Base-by-base conservation (phyloP, 2,888 invertebrate genomes). In the Cabera pusaria region DNA sequence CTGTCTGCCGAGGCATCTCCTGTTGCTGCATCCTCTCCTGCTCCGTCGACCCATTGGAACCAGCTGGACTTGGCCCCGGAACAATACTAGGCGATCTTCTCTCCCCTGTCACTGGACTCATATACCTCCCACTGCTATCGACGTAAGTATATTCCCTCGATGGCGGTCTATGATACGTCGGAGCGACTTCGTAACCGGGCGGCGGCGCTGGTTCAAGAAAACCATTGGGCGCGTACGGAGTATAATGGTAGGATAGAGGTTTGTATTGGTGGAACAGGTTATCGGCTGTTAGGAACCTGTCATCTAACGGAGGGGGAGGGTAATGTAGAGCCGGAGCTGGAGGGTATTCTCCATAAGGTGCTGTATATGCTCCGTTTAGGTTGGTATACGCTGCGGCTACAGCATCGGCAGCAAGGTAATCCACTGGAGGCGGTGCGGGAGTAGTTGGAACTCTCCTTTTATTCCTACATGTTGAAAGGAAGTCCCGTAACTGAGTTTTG, bases 401-500 rank as follows among this genome's bases (percentile, higher is more conserved):
- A 0, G 92, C 91, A 48, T 93, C 93, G 1, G 93, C 91, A 6
- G 92, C 90, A 44, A 94, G 79, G 56, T 94, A 94, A 56, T 94
- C 94, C 7, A 93, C 93, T 0, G 93, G 92, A 2, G 92, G 91
- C 2, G 92, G 91, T 0, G 90, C 90, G 2, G 92, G 91, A 3
- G 85, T 91, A 3, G 83, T 87, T 34, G 84, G 86, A 0, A 71
- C 83, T 81, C 93, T 92, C 71, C 95, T 91, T 68, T 96, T 96
- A 48, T 94, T 95, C 47, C 97, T 92, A 72, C 97, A 97, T 6
- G 97, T 97, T 6, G 97, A 97, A 1, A 97, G 86, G 74, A 98
- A 97, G 84, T 98, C 98, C 26, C 97, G 90, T 10, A 98, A 90
- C 72, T 98, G 98, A 1, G 97, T 97, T 81, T 98, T 98, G 86